A percentile compares a stretch with the other conserved stretches of the same genome.
Evolutionary conservation across 1,140 invertebrate genomes (phyloP).

Genomic region (Grapholita molesta): DNA sequence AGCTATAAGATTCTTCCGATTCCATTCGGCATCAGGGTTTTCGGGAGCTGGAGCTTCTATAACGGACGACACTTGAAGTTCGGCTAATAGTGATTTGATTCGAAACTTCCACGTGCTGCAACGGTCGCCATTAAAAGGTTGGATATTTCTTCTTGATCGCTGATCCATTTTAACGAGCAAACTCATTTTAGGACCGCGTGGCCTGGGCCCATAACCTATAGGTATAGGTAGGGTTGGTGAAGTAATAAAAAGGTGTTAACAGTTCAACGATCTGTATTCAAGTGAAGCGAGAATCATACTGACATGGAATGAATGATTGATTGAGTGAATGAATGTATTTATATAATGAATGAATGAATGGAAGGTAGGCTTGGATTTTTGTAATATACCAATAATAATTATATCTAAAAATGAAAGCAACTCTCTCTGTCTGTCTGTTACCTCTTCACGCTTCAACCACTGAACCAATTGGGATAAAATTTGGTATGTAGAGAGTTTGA

Average conservation of each 20-base stretch:
- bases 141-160: no score
- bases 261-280: background rate
- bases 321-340: background rate
- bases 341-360: background rate
- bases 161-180: no score
- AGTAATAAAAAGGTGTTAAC: no score
- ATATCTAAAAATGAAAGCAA: no score
- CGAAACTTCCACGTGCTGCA: constrained; percentile 1
- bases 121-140: no score
- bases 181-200: no score
- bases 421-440: no score
- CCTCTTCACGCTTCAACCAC: no score
- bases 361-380: background rate
- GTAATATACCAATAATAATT: background rate
- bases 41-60: background rate
- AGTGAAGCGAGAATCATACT: background rate
- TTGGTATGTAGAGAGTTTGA: no score
- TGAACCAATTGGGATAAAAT: no score
- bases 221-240: no score
- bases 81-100: background rate
- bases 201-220: no score
- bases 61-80: background rate
- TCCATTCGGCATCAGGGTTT: background rate
- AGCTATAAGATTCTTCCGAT: background rate
- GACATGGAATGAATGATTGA: background rate